phyloP scores from a whole-genome alignment of 2,888 invertebrate genomes.

The Scaptomyza reducta region DNA sequence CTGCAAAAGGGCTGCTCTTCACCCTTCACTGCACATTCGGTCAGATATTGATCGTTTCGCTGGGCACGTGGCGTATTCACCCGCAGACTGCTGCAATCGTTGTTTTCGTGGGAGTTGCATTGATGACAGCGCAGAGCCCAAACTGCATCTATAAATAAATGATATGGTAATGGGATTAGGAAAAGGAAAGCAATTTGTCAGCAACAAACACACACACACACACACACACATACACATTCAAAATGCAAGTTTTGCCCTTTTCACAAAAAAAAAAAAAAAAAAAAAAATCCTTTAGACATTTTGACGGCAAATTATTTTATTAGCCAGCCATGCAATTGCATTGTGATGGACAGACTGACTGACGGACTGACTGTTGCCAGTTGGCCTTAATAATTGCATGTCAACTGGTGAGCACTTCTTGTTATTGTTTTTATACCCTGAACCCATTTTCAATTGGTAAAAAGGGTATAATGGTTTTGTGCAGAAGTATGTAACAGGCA shows the following conservation, averaged over 20 bases:
- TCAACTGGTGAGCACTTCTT: slow-evolving; percentile 53
- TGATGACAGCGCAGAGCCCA: slow-evolving; percentile 88
- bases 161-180: neutral
- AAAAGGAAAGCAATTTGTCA: slow-evolving; percentile 41
- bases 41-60: slow-evolving; percentile 84
- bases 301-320: slow-evolving; percentile 73
- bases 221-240: too few relatives aligned
- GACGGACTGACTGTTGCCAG: slow-evolving; percentile 30
- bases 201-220: too few relatives aligned
- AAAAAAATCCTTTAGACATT: slow-evolving; percentile 40
- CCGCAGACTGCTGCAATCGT: slow-evolving; percentile 87
- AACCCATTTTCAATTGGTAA: too few relatives aligned
- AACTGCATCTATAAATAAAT: slow-evolving; percentile 82
- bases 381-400: slow-evolving; percentile 71
- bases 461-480: too few relatives aligned
- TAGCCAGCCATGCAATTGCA: slow-evolving; percentile 34
- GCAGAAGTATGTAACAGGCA: too few relatives aligned
- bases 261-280: slow-evolving; percentile 24
- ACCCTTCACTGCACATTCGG: slow-evolving; percentile 83
- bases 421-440: too few relatives aligned
- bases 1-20: slow-evolving; percentile 87
- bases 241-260: slow-evolving; percentile 54
- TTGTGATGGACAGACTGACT: slow-evolving; percentile 15
- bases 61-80: slow-evolving; percentile 85
- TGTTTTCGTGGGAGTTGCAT: slow-evolving; percentile 89